Evolutionary conservation across 2,797 vertebrate species (phyloP).

Genomic region (Tenualosa ilisha): DNA sequence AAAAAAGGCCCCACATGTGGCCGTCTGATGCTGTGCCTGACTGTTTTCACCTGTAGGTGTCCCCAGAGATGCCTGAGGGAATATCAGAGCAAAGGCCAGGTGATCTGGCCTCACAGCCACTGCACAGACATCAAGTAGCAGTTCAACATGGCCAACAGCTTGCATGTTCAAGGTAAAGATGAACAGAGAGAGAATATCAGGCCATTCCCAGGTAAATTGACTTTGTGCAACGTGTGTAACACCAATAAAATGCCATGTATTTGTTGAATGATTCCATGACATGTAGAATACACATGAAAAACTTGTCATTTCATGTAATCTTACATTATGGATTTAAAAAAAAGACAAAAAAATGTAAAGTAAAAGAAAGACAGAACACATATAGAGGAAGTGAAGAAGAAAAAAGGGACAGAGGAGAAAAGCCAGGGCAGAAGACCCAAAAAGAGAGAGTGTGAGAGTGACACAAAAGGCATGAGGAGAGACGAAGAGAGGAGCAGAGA

Average conservation of each 20-base stretch:
- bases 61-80: conserved; percentile 36
- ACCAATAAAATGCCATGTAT: too few species aligned
- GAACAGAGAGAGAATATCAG: neutral
- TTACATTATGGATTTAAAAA: too few species aligned
- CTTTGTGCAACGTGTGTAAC: too few species aligned
- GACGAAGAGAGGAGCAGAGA: neutral
- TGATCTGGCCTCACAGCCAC: conserved; percentile 16
- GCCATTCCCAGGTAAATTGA: too few species aligned
- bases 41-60: conserved; percentile 39
- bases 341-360: too few species aligned
- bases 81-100: neutral
- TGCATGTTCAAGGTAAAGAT: neutral
- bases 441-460: neutral
- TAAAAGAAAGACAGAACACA: neutral
- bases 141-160: neutral
- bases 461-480: neutral
- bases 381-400: neutral
- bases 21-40: conserved; percentile 21
- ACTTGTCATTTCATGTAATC: too few species aligned
- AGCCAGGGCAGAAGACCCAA: neutral
- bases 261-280: too few species aligned
- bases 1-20: neutral
- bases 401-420: neutral
- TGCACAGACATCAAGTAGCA: conserved; percentile 4
- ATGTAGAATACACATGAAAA: too few species aligned